A percentile compares a stretch with the other conserved stretches of the same genome.
These are phyloP conservation scores for Clarias magur DNA, from an alignment of 2,113 vertebrate genomes.

Conservation along the genomic window DNA sequence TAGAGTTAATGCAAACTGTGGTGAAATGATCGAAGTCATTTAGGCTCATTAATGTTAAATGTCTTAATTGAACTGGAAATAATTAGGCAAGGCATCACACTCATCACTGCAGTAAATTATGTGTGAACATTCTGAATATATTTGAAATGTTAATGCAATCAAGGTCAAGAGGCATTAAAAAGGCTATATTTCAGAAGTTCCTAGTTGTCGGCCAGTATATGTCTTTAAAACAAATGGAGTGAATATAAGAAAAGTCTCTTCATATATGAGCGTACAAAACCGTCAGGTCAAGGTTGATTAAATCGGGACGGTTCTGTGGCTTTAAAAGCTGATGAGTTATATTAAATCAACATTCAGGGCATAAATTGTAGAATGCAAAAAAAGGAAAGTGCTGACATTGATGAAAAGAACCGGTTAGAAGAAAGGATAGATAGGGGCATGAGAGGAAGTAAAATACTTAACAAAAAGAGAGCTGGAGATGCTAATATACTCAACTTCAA, in stretches of 20 bases:
- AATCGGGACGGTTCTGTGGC: conserved; percentile 2
- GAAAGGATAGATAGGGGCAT: too few relatives aligned
- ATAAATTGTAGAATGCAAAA: not conserved
- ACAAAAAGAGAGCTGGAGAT: not conserved
- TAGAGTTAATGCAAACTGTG: conserved; percentile 21
- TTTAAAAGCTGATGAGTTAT: conserved; percentile 21
- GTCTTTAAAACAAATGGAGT: not conserved
- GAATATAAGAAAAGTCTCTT: not conserved
- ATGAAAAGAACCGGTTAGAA: not conserved
- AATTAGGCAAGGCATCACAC: conserved; percentile 40
- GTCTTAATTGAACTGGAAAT: conserved; percentile 51
- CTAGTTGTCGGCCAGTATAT: not conserved
- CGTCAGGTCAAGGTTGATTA: conserved; percentile 26
- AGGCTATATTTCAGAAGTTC: conserved; percentile 3
- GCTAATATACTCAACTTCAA: not conserved
- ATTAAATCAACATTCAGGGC: conserved; percentile 19
- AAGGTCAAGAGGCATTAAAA: conserved; percentile 31
- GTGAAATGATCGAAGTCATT: conserved; percentile 32
- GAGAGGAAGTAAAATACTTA: not conserved
- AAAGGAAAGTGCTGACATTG: conserved; percentile 3
- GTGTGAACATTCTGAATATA: conserved; percentile 40
- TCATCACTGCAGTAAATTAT: conserved; percentile 40
- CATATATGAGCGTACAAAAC: conserved; percentile 2
- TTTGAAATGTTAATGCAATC: conserved; percentile 48
- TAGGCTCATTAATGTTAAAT: conserved; percentile 46